Percentiles rank a stretch among this genome's conserved stretches.
Conservation (phyloP, 2,113 vertebrate species). For the Gambusia affinis region DNA sequence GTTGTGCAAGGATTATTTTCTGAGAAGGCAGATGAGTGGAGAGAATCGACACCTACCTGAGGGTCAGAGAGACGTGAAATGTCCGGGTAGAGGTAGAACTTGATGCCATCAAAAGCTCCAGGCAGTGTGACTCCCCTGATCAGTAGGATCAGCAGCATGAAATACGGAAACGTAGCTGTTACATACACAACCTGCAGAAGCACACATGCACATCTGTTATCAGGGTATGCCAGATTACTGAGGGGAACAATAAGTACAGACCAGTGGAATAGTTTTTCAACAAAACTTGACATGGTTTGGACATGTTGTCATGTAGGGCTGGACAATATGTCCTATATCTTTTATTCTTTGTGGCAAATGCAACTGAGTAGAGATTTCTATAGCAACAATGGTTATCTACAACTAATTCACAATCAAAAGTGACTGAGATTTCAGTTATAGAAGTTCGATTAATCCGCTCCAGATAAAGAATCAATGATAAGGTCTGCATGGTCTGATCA, state of each 20-base stretch:
- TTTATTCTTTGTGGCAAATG: too few relatives aligned
- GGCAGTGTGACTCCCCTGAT: slow-evolving; percentile 93
- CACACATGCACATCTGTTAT: slow-evolving; percentile 16
- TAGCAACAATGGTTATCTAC: not conserved
- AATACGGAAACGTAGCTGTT: slow-evolving; percentile 96
- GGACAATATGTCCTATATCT: too few relatives aligned
- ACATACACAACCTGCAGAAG: slow-evolving; percentile 92
- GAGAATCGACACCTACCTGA: slow-evolving; percentile 83
- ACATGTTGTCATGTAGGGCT: not conserved
- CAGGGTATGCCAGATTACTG: not conserved
- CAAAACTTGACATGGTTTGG: not conserved
- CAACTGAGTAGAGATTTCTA: not conserved
- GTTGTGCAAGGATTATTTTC: not conserved
- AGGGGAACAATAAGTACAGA: not conserved
- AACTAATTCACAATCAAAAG: not conserved
- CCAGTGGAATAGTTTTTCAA: not conserved
- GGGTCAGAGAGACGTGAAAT: slow-evolving; percentile 95
- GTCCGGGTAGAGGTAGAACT: slow-evolving; percentile 98
- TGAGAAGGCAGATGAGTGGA: not conserved
- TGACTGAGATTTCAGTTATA: not conserved
- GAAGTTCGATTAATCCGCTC: not conserved
- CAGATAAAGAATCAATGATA: not conserved
- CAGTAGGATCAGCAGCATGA: slow-evolving; percentile 93
- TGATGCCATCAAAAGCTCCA: slow-evolving; percentile 91
- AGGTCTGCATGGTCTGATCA: not conserved